Base-by-base conservation (phyloP, 2,113 vertebrate genomes). In the Malurus alboscapulatus region DNA sequence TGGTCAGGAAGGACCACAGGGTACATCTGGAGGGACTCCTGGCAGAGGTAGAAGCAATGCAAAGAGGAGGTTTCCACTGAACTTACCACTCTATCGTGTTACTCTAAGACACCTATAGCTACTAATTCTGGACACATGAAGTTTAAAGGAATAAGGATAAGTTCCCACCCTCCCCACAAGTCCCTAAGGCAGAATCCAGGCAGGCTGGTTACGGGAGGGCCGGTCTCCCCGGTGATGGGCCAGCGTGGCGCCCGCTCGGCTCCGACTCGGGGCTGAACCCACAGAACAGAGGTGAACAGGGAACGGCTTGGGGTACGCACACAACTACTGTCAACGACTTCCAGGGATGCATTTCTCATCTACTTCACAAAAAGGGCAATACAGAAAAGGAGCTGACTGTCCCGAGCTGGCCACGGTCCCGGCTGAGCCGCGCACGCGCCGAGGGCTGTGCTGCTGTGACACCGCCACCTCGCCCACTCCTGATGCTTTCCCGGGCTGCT, bases 31-130 rank as follows among this genome's bases (percentile, higher is more conserved):
- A 88, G 22, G 87, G 90, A 80, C 29, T 77, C 47, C 73, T 63
- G 89, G 87, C 74, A 96, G 97, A 98, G 97, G 97, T 97, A 97
- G 98, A 96, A 97, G 92, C 96, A 86, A 95, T 91, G 95, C 82
- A 66, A 80, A 88, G 92, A 74, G 81, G 94, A 96, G 78, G 95
- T 82, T 96, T 96, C 89, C 94, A 94, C 80, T 90, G 90, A 94
- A 95, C 88, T 94, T 65, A 95, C 92, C 93, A 94, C 92, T 74
- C 94, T 96, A 97, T 44, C 21, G 29, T 63, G 69, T 95, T 95
- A 93, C 83, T 90, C 74, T 97, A 97, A 94, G 74, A 93, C 95
- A 98, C 71, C 95, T 97, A 89, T 4, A 96, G 72, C 88, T 71
- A 94, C 96, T 97, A 97, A 96, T 86, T 96, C 94, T 89, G 93